Conservation (phyloP, 2,888 invertebrate genomes). For the Steinernema scapterisci region DNA sequence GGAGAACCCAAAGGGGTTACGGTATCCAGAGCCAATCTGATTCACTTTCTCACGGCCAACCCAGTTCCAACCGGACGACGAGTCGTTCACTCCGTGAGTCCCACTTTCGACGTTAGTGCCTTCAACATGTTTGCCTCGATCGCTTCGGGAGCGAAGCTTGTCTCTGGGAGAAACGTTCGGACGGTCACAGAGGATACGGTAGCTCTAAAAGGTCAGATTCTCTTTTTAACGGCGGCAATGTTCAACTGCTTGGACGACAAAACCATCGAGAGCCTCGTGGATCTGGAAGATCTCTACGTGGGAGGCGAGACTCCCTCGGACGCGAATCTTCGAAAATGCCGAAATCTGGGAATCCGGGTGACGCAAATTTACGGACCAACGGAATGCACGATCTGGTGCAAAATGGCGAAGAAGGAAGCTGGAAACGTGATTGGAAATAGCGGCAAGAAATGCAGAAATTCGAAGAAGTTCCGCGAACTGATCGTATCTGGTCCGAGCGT, state of each 20-base stretch:
- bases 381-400: conserved; percentile 60
- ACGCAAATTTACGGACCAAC: conserved; percentile 64
- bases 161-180: background rate
- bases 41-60: conserved; percentile 50
- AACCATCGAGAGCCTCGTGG: conserved; percentile 35
- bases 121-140: conserved; percentile 58
- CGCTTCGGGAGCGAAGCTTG: background rate
- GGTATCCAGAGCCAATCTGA: conserved; percentile 49
- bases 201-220: conserved; percentile 33
- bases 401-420: conserved; percentile 20
- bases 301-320: conserved; percentile 59
- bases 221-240: conserved; percentile 57
- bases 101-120: conserved; percentile 58
- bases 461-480: conserved; percentile 36
- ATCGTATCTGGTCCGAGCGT: conserved; percentile 34
- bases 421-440: conserved; percentile 49
- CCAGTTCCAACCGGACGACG: conserved; percentile 41
- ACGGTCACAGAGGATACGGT: conserved; percentile 6
- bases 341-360: conserved; percentile 33
- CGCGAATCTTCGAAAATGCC: conserved; percentile 31
- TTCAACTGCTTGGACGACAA: conserved; percentile 50
- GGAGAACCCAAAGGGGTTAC: conserved; percentile 62
- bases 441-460: conserved; percentile 34
- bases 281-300: conserved; percentile 37
- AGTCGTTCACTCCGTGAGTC: conserved; percentile 56